phyloP scores from a whole-genome alignment of 1,140 invertebrate species.

The Brachystomella parvula region DNA sequence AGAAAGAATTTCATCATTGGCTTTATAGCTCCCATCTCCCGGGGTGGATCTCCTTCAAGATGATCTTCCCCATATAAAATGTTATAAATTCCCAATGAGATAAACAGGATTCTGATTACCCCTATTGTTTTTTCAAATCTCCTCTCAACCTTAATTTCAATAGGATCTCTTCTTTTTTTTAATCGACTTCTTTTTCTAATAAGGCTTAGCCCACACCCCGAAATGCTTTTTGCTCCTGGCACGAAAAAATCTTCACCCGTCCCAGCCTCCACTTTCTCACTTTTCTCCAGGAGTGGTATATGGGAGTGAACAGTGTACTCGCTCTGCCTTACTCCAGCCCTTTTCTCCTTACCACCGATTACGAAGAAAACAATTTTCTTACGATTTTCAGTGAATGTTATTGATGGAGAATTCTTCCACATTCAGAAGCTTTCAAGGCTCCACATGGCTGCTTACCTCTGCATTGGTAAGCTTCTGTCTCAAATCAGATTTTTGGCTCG shows the following conservation, averaged over 20 bases:
- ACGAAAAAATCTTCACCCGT: too few relatives aligned
- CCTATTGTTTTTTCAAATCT: background rate
- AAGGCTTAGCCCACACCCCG: background rate
- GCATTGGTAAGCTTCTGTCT: conserved; percentile 60
- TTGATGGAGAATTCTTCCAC: conserved; percentile 67
- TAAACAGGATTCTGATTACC: too few relatives aligned
- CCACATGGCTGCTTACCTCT: conserved; percentile 81
- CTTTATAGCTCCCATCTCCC: too few relatives aligned
- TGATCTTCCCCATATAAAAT: too few relatives aligned
- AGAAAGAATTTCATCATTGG: background rate
- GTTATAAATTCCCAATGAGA: too few relatives aligned
- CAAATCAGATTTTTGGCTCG: background rate
- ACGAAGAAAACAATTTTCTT: conserved; percentile 21
- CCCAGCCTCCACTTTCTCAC: too few relatives aligned
- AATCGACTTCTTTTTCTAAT: background rate
- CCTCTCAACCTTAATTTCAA: background rate
- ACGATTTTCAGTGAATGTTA: conserved; percentile 60
- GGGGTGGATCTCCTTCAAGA: too few relatives aligned
- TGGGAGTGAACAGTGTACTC: too few relatives aligned
- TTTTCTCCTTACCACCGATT: too few relatives aligned
- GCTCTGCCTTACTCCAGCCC: too few relatives aligned
- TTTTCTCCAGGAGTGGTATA: too few relatives aligned
- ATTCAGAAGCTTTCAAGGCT: conserved; percentile 71
- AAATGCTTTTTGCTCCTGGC: too few relatives aligned
- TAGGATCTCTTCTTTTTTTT: background rate